These are phyloP conservation scores for Microtus californicus DNA, from an alignment of 2,797 vertebrate genomes.

Conservation along the genomic window DNA sequence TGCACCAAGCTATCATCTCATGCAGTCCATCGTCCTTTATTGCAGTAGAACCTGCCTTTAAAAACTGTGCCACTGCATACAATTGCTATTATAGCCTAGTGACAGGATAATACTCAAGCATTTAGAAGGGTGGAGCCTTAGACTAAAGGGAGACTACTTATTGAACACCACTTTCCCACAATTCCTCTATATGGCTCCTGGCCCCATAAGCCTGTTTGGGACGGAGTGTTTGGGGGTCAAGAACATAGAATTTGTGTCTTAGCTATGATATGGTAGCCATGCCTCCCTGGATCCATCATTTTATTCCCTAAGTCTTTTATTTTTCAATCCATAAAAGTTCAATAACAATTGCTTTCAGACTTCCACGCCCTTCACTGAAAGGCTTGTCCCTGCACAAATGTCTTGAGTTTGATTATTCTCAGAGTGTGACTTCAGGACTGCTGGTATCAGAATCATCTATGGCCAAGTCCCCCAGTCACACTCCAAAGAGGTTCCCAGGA, in stretches of 20 bases:
- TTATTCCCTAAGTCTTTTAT: not conserved
- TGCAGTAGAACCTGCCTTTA: not conserved
- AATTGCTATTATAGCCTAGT: not conserved
- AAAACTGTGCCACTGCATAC: not conserved
- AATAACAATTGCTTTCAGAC: not conserved
- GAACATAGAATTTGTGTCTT: not conserved
- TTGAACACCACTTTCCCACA: not conserved
- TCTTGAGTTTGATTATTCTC: not conserved
- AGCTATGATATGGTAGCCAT: not conserved
- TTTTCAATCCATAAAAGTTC: not conserved
- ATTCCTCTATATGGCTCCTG: not conserved
- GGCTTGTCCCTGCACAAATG: not conserved
- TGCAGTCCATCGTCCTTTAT: not conserved
- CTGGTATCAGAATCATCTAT: not conserved
- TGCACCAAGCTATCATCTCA: not conserved
- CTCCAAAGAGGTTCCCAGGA: not conserved
- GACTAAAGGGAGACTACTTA: constrained; percentile 10
- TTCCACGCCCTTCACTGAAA: not conserved
- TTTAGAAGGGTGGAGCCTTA: not conserved
- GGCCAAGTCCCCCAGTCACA: no score
- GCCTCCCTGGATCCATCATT: not conserved
- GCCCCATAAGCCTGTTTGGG: not conserved
- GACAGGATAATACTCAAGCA: not conserved
- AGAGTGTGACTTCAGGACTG: not conserved
- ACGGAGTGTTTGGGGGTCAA: not conserved